Conservation (phyloP, 2,797 vertebrate species). For the Mus minutoides region DNA sequence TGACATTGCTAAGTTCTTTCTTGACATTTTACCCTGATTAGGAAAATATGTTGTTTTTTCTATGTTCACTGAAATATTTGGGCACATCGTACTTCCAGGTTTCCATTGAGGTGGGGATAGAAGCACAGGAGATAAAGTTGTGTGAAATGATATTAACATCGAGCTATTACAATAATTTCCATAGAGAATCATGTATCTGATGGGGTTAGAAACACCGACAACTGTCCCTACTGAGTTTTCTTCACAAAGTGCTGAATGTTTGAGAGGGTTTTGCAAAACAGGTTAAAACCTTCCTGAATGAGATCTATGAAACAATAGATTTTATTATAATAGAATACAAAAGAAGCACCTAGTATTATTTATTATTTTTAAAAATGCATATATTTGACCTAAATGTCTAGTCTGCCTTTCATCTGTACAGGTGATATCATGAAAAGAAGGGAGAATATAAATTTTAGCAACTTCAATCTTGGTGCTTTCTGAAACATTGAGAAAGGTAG, state of each 20-base stretch:
- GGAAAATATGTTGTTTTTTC: conserved; percentile 36
- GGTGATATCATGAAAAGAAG: conserved; percentile 31
- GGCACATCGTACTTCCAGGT: neutral
- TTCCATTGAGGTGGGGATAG: neutral
- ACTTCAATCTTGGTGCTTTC: neutral
- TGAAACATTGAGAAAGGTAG: neutral
- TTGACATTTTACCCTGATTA: conserved; percentile 21
- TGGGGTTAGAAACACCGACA: neutral
- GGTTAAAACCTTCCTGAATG: conserved; percentile 68
- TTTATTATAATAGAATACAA: conserved; percentile 66
- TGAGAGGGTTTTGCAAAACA: conserved; percentile 46
- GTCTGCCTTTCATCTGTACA: conserved; percentile 50
- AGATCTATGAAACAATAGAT: conserved; percentile 67
- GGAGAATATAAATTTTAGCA: conserved; percentile 1
- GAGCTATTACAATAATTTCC: conserved; percentile 51
- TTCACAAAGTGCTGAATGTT: conserved; percentile 54
- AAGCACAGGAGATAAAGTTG: neutral
- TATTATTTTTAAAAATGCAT: conserved; percentile 61
- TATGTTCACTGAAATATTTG: neutral
- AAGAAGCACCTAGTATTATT: conserved; percentile 46
- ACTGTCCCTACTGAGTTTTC: neutral
- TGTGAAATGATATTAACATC: neutral
- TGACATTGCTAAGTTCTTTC: neutral
- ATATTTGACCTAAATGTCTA: conserved; percentile 63
- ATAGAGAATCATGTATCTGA: conserved; percentile 52